Percentiles rank a stretch among this genome's conserved stretches.
These are phyloP conservation scores for Rhinichthys klamathensis DNA, from an alignment of 2,113 vertebrate species.

Conservation along the genomic window DNA sequence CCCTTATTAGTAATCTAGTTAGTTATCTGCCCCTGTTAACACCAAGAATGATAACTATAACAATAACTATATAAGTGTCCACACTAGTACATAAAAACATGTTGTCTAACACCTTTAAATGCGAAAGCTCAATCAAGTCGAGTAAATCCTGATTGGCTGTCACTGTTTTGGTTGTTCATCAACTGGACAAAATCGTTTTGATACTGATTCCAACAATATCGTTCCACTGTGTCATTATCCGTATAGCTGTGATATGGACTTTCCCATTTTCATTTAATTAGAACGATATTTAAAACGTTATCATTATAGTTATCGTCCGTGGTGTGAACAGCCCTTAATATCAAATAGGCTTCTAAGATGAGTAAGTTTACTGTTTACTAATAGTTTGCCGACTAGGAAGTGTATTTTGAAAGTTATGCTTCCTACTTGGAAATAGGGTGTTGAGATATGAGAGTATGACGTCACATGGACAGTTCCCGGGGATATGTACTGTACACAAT, in stretches of 20 bases:
- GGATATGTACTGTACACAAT: neutral
- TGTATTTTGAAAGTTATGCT: neutral
- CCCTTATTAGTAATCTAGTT: neutral
- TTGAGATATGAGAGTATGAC: neutral
- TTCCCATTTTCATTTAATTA: neutral
- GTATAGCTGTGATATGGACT: neutral
- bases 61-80: neutral
- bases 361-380: neutral
- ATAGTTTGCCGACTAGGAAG: neutral
- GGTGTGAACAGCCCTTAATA: neutral
- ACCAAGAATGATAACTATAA: neutral
- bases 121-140: neutral
- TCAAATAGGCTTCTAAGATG: neutral
- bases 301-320: neutral
- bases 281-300: neutral
- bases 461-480: neutral
- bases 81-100: neutral
- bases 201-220: no score
- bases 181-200: neutral
- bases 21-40: neutral
- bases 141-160: neutral
- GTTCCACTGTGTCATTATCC: no score
- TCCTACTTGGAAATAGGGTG: neutral
- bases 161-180: neutral
- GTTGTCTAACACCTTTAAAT: no score